Evolutionary conservation across 2,113 vertebrate genomes (phyloP).

Genomic region (Tautogolabrus adspersus): DNA sequence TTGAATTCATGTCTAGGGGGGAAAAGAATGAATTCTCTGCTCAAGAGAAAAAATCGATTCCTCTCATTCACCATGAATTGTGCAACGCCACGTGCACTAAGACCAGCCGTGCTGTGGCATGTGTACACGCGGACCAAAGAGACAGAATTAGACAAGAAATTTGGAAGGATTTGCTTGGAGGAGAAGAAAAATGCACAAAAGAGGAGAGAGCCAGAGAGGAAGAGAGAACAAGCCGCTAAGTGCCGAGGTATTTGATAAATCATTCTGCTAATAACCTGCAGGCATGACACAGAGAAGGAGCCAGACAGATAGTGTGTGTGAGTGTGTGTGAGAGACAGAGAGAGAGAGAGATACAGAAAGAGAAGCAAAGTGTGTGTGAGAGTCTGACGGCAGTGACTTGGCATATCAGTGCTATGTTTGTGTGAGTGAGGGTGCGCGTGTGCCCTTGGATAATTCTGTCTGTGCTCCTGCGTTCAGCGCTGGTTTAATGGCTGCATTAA

Average conservation of each 20-base stretch:
- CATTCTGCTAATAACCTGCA: constrained; percentile 64
- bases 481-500: constrained; percentile 56
- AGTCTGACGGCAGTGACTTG: constrained; percentile 64
- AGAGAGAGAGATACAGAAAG: constrained; percentile 10
- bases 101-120: constrained; percentile 20
- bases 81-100: constrained; percentile 37
- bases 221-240: constrained; percentile 52
- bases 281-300: constrained; percentile 52
- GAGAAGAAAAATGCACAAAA: constrained; percentile 55
- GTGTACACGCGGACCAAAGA: constrained; percentile 24
- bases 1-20: too few species aligned
- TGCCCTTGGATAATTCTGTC: constrained; percentile 58
- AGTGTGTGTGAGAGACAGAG: neutral
- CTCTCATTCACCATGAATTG: constrained; percentile 20
- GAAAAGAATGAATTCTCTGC: neutral
- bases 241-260: constrained; percentile 66
- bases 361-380: constrained; percentile 18
- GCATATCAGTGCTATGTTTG: constrained; percentile 56
- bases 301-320: constrained; percentile 20
- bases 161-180: constrained; percentile 50
- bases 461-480: constrained; percentile 15
- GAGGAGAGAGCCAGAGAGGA: constrained; percentile 25
- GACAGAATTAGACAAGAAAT: constrained; percentile 47
- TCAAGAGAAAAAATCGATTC: neutral
- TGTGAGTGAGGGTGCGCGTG: constrained; percentile 1